phyloP scores from a whole-genome alignment of 2,888 invertebrate genomes.

The Serripes groenlandicus region DNA sequence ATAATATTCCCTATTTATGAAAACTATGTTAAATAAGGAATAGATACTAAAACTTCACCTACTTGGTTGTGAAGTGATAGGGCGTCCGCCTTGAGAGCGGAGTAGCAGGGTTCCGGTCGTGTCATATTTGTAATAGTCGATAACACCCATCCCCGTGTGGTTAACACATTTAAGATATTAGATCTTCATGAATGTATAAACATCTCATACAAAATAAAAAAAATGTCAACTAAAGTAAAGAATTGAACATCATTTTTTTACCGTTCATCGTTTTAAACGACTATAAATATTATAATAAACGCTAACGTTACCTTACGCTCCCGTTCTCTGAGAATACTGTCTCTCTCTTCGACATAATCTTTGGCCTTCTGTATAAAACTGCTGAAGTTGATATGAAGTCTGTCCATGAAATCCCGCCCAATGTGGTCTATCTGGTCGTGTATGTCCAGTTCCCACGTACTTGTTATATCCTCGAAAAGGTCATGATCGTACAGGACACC shows the following conservation, averaged over 20 bases:
- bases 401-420: slow-evolving; percentile 79
- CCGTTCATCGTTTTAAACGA: background rate
- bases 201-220: no score
- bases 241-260: background rate
- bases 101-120: no score
- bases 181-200: no score
- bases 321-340: slow-evolving; percentile 77
- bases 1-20: no score
- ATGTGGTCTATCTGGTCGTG: slow-evolving; percentile 83
- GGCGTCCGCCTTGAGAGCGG: no score
- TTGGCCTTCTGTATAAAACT: slow-evolving; percentile 80
- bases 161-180: no score
- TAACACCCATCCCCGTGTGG: no score
- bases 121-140: no score
- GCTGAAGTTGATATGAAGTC: slow-evolving; percentile 80
- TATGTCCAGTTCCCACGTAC: slow-evolving; percentile 81
- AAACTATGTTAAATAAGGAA: no score
- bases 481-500: slow-evolving; percentile 79
- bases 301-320: slow-evolving; percentile 72
- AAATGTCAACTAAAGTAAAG: no score
- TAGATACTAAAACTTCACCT: no score
- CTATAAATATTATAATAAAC: background rate
- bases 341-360: slow-evolving; percentile 80
- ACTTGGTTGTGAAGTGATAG: no score
- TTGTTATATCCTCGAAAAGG: slow-evolving; percentile 81